A percentile compares a stretch with the other conserved stretches of the same genome.
Evolutionary conservation across 2,888 invertebrate genomes (phyloP).

Genomic region (Willowsia nigromaculata): DNA sequence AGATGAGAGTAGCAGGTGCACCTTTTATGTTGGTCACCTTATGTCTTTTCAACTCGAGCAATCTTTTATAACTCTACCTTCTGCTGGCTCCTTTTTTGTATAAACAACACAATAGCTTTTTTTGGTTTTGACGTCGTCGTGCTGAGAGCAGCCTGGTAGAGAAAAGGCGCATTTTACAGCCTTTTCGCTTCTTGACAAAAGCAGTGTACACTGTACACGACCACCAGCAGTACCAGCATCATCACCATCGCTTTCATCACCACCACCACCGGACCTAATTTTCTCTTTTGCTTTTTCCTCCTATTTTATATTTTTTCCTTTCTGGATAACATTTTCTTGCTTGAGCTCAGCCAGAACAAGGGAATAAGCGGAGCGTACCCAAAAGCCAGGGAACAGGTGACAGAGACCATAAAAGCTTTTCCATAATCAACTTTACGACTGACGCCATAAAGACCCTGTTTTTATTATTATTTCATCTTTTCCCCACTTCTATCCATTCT

Average conservation of each 20-base stretch:
- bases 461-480: slow-evolving; percentile 63
- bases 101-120: neutral
- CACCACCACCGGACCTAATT: slow-evolving; percentile 44
- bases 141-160: neutral
- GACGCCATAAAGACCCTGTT: slow-evolving; percentile 65
- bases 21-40: neutral
- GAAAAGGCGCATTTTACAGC: neutral
- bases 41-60: neutral
- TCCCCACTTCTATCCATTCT: neutral
- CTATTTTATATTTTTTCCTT: neutral
- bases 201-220: neutral
- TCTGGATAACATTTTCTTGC: neutral
- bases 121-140: neutral
- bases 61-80: neutral
- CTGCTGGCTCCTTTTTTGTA: neutral
- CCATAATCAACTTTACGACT: slow-evolving; percentile 70
- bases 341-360: neutral
- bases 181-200: slow-evolving; percentile 17
- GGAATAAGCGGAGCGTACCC: neutral
- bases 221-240: too few species aligned
- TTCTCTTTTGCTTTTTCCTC: neutral
- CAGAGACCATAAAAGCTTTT: slow-evolving; percentile 69
- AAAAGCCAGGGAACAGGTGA: slow-evolving; percentile 61
- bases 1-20: neutral
- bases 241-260: neutral